Percentiles rank a stretch among this genome's conserved stretches.
Evolutionary conservation across 2,113 vertebrate species (phyloP).

Genomic region (Gallinago jamesoni): DNA sequence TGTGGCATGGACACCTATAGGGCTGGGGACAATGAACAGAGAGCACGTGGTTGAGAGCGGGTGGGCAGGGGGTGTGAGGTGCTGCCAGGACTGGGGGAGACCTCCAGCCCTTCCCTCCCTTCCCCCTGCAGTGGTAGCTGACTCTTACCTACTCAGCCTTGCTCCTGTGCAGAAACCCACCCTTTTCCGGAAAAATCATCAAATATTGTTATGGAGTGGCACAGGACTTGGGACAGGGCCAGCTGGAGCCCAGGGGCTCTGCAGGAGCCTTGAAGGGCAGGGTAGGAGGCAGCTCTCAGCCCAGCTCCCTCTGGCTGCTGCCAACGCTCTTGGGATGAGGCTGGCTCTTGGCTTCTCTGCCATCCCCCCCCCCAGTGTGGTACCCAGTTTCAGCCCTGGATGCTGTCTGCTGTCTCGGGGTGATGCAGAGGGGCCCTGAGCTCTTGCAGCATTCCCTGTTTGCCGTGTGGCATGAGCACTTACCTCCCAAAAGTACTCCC

Average conservation of each 20-base stretch:
- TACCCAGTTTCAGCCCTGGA: not conserved
- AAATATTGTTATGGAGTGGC: not conserved
- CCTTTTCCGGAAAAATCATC: not conserved
- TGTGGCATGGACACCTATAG: not conserved
- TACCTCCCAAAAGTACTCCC: not conserved
- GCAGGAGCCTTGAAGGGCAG: not conserved
- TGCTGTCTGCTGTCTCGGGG: not conserved
- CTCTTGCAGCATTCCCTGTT: not conserved
- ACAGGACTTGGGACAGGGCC: not conserved
- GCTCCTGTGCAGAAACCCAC: not conserved
- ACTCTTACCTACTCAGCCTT: not conserved
- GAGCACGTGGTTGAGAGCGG: not conserved
- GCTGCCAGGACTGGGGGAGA: not conserved
- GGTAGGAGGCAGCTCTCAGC: not conserved
- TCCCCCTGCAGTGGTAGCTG: not conserved
- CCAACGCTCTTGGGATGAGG: not conserved
- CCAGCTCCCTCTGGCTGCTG: not conserved
- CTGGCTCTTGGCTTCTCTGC: not conserved
- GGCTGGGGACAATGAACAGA: not conserved
- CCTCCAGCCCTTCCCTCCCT: not conserved
- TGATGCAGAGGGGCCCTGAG: not conserved
- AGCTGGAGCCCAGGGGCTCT: not conserved
- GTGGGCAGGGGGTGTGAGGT: too few relatives aligned
- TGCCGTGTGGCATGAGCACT: not conserved
- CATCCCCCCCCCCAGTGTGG: fast-evolving